phyloP scores from a whole-genome alignment of 2,797 vertebrate species.

The Notamacropus eugenii region DNA sequence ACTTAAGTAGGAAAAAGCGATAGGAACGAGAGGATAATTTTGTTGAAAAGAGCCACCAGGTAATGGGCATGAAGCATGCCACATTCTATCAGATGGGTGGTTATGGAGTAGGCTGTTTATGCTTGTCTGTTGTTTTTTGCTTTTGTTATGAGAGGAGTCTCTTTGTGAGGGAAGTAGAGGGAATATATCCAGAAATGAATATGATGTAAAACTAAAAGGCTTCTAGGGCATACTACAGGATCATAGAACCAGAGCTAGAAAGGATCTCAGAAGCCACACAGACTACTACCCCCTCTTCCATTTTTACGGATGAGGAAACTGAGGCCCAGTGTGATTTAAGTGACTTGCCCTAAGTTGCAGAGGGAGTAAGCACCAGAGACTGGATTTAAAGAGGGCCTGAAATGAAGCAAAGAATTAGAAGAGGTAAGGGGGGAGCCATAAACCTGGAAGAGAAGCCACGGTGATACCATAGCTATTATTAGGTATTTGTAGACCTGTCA shows the following conservation, averaged over 20 bases:
- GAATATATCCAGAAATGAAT: neutral
- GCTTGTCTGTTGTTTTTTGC: neutral
- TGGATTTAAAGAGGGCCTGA: neutral
- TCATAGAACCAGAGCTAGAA: neutral
- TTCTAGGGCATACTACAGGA: neutral
- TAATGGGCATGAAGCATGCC: neutral
- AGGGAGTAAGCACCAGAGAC: neutral
- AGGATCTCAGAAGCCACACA: neutral
- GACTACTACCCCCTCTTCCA: neutral
- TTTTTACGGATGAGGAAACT: conserved; percentile 41
- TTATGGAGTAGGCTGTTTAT: neutral
- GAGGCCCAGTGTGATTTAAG: neutral
- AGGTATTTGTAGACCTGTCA: neutral
- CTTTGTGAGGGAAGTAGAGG: neutral
- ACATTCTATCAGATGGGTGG: neutral
- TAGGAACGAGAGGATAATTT: neutral
- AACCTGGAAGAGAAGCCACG: neutral
- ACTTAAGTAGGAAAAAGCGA: neutral
- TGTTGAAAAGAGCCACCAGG: neutral
- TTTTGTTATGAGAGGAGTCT: neutral
- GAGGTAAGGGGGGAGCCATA: neutral
- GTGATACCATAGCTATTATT: neutral
- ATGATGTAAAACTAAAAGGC: neutral
- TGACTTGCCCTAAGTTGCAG: neutral
- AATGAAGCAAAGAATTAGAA: neutral